Evolutionary conservation across 2,888 invertebrate species (phyloP).

Genomic region (Miltochrista miniata): DNA sequence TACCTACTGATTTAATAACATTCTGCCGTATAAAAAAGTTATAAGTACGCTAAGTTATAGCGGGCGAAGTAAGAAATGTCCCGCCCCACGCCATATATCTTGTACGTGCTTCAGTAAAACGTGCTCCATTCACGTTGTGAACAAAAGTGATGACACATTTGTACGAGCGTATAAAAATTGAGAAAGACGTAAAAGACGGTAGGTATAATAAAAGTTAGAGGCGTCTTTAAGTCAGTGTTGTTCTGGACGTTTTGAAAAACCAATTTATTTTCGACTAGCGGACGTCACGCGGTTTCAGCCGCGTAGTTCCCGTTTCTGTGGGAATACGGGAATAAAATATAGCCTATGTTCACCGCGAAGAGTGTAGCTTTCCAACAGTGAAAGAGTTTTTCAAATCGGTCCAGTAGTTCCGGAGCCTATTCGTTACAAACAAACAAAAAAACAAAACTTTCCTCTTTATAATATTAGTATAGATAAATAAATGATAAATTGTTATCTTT

Average conservation of each 20-base stretch:
- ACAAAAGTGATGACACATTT: not conserved
- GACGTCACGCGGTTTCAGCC: too few relatives aligned
- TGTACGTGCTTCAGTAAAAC: conserved; percentile 12
- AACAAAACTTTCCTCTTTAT: too few relatives aligned
- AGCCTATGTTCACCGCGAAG: too few relatives aligned
- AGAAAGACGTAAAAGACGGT: not conserved
- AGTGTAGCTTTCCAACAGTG: too few relatives aligned
- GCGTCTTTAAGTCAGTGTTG: not conserved
- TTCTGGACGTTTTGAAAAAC: not conserved
- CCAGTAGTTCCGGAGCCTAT: too few relatives aligned
- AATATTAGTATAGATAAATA: too few relatives aligned
- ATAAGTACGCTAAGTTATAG: conserved; percentile 34
- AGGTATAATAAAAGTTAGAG: not conserved
- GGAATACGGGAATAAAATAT: too few relatives aligned
- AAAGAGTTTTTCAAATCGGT: too few relatives aligned
- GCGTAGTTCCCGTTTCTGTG: too few relatives aligned
- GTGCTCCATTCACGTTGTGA: conserved; percentile 2
- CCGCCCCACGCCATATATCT: conserved; percentile 14
- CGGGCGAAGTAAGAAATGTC: conserved; percentile 15
- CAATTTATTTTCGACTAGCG: too few relatives aligned
- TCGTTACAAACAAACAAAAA: too few relatives aligned
- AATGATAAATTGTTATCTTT: too few relatives aligned
- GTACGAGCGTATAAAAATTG: not conserved
- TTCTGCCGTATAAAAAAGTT: conserved; percentile 31
- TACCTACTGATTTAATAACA: conserved; percentile 54